These are phyloP conservation scores for Huso huso DNA, from an alignment of 2,797 vertebrate species.

Conservation along the genomic window DNA sequence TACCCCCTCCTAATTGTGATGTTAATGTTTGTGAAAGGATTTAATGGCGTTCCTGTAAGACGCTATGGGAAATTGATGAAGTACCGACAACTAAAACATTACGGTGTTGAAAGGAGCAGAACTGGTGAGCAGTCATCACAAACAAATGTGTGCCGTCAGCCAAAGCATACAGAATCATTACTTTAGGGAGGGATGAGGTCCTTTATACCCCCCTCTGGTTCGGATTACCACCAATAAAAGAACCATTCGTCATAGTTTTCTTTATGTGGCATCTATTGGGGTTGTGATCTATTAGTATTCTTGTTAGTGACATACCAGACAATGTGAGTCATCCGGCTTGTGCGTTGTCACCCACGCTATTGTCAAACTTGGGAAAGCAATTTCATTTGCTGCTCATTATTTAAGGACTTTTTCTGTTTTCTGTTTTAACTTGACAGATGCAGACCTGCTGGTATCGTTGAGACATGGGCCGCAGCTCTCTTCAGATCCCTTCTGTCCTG, in stretches of 20 bases:
- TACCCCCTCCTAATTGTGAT: too few species aligned
- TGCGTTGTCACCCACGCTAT: neutral
- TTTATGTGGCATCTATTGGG: neutral
- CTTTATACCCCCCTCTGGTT: slow-evolving; percentile 22
- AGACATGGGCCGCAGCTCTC: neutral
- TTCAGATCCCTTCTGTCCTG: neutral
- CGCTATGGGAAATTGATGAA: too few species aligned
- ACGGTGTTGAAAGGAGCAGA: neutral
- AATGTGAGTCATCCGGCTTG: neutral
- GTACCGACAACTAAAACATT: too few species aligned
- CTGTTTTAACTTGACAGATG: slow-evolving; percentile 6
- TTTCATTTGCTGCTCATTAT: neutral
- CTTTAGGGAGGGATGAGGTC: slow-evolving; percentile 39
- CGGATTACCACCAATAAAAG: slow-evolving; percentile 28
- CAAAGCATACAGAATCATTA: slow-evolving; percentile 20
- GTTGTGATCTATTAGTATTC: neutral
- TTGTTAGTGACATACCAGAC: neutral
- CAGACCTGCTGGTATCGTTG: neutral
- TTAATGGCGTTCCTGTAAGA: too few species aligned
- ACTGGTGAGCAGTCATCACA: neutral
- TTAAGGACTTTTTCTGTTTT: neutral
- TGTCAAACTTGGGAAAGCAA: neutral
- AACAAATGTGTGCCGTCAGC: slow-evolving; percentile 19
- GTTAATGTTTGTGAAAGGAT: too few species aligned
- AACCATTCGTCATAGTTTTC: neutral